A percentile compares a stretch with the other conserved stretches of the same genome.
phyloP scores from a whole-genome alignment of 2,797 vertebrate genomes.

The Sebastes matsubarae region DNA sequence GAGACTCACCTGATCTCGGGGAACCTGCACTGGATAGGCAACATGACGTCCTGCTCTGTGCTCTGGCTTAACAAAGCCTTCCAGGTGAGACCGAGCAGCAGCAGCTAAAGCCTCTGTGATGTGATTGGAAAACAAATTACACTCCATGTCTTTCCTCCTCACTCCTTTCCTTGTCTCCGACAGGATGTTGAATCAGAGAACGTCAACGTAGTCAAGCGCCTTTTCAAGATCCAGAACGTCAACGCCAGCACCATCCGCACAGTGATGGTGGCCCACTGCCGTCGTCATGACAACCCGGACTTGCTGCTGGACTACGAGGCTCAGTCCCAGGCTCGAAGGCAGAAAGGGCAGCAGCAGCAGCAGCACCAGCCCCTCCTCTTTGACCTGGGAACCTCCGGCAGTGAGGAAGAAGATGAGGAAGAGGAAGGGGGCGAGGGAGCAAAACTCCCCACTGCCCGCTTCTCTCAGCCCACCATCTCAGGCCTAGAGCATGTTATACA shows the following conservation, averaged over 20 bases:
- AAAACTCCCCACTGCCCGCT: constrained; percentile 23
- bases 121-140: neutral
- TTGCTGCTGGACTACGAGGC: constrained; percentile 88
- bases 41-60: constrained; percentile 96
- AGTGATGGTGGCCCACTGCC: constrained; percentile 96
- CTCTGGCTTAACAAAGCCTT: constrained; percentile 99
- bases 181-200: constrained; percentile 97
- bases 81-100: constrained; percentile 83
- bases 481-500: constrained; percentile 79
- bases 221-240: constrained; percentile 98
- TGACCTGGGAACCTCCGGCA: constrained; percentile 84
- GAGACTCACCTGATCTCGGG: constrained; percentile 96
- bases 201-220: constrained; percentile 95
- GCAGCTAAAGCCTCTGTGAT: neutral
- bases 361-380: constrained; percentile 82
- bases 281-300: constrained; percentile 89
- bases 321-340: constrained; percentile 72
- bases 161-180: neutral
- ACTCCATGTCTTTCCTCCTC: neutral
- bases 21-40: constrained; percentile 95
- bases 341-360: constrained; percentile 54
- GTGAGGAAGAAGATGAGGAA: constrained; percentile 83
- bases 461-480: constrained; percentile 53
- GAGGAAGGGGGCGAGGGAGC: constrained; percentile 54
- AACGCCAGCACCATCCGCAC: constrained; percentile 97